These are phyloP conservation scores for Antechinus flavipes DNA, from an alignment of 2,113 vertebrate species.

Conservation along the genomic window DNA sequence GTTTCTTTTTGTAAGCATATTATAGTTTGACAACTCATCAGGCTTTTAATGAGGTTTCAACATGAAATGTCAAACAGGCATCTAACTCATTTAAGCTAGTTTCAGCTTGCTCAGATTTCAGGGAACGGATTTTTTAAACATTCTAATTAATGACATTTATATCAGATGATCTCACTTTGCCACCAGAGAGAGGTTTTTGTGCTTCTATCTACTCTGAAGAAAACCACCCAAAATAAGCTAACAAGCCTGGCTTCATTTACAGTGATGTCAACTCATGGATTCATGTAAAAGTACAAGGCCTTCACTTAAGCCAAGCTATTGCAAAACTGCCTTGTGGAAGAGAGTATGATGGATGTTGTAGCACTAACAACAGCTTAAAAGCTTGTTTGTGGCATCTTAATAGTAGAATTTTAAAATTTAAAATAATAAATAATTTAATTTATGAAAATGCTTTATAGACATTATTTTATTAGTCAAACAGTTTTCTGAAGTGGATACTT, in stretches of 20 bases:
- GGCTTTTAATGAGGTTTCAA: slow-evolving; percentile 17
- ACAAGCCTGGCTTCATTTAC: not conserved
- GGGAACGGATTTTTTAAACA: not conserved
- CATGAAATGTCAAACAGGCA: slow-evolving; percentile 1
- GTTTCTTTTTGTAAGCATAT: not conserved
- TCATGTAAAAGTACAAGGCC: not conserved
- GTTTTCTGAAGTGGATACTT: not conserved
- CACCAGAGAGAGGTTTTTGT: not conserved
- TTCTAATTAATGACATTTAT: not conserved
- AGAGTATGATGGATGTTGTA: not conserved
- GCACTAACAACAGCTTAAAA: not conserved
- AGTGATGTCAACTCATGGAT: not conserved
- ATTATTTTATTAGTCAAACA: not conserved
- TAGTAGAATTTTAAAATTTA: not conserved
- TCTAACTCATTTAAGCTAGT: not conserved
- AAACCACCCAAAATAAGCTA: not conserved
- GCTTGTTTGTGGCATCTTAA: not conserved
- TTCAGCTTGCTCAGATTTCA: not conserved
- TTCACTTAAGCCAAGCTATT: not conserved
- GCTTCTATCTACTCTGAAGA: not conserved
- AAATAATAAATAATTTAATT: not conserved
- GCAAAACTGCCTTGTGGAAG: not conserved
- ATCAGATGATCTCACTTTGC: not conserved
- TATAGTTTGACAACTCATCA: not conserved
- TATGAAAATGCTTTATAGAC: not conserved